These are phyloP conservation scores for Mormyrus proboscirostris DNA, from an alignment of 2,797 vertebrate species.

Conservation along the genomic window DNA sequence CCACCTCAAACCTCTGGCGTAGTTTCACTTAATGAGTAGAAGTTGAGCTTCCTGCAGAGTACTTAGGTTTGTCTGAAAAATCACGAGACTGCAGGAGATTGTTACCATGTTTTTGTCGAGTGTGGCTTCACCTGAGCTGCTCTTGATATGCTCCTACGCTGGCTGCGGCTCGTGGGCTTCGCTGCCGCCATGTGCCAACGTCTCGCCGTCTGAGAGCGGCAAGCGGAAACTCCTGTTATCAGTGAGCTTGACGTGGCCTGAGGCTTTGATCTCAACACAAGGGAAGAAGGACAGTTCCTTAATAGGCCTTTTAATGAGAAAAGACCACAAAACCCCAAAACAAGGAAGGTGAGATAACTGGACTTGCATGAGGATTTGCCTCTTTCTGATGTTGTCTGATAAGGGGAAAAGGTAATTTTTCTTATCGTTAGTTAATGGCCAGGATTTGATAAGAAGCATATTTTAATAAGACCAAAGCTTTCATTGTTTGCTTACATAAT, in stretches of 20 bases:
- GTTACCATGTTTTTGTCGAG: neutral
- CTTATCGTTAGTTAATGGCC: slow-evolving; percentile 53
- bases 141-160: neutral
- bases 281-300: slow-evolving; percentile 45
- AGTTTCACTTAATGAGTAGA: neutral
- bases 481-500: slow-evolving; percentile 48
- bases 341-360: slow-evolving; percentile 59
- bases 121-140: neutral
- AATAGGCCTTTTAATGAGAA: slow-evolving; percentile 57
- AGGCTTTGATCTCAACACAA: neutral
- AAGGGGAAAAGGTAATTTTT: slow-evolving; percentile 59
- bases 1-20: neutral
- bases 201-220: neutral
- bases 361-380: slow-evolving; percentile 55
- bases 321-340: slow-evolving; percentile 56
- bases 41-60: neutral
- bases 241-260: neutral
- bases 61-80: neutral
- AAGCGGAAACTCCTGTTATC: neutral
- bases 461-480: slow-evolving; percentile 30
- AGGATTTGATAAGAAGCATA: slow-evolving; percentile 55
- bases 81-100: neutral
- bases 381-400: slow-evolving; percentile 48
- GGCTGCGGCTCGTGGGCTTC: neutral
- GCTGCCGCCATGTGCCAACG: neutral